Base-by-base conservation (phyloP, 92 coral and sea anemone genomes). In the Epizoanthus rinbou region DNA sequence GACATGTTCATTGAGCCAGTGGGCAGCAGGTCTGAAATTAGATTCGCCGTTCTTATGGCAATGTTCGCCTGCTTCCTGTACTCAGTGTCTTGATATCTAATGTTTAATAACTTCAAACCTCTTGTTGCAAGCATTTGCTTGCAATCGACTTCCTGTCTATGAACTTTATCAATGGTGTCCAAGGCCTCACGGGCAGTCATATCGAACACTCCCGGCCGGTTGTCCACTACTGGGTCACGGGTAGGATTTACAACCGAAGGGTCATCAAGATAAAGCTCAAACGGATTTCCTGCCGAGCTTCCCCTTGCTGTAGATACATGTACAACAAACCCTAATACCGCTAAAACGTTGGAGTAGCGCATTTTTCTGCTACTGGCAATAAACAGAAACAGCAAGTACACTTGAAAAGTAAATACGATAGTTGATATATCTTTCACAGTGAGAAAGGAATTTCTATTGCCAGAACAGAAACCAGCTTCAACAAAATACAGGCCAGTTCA, bases 101-200 rank as follows among this genome's bases (percentile, higher is more conserved):
- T 86, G 74, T 71, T 60, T 56, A 93, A 69, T 39, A 93, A 87
- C 63, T 93, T 90, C 63, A 93, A 62, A 81, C 87, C 85, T 73
- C 98, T 69, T 8, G 85, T 84, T n/a, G 89, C 94, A 28, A 90
- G 90, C 94, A 93, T 88, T 24, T 87, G 79, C 47, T 85, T 84
- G 70, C 98, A 93, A 78, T 93, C 93, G 16, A 88, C 90, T 58
- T 84, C 89, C 33, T 88, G 93, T 25, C 83, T 88, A 72, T 86
- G 89, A 24, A 93, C 89, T 73, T 91, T 80, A 69, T 87, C 98
- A 50, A 93, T 91, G 59, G 88, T 88, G 35, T 88, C 82, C 16
- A 93, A 65, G 3, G 98, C 98, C 62, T 83, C 71, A 0, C 98
- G 89, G 0, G 98, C 93, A 11, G 86, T 89, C 98, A 93, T 93